Base-by-base conservation (phyloP, 2,888 invertebrate genomes). In the Camponotus fellah region DNA sequence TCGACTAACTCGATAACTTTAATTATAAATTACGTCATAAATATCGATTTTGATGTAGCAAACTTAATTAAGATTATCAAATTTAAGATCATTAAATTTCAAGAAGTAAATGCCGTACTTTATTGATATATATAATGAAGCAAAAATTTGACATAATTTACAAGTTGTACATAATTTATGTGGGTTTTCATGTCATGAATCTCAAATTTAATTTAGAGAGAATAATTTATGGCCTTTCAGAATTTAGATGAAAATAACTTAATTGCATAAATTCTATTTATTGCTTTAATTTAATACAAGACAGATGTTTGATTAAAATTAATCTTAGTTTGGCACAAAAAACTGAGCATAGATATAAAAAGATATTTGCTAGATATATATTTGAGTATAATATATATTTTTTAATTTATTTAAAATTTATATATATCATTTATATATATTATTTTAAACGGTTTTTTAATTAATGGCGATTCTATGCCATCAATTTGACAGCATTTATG, bases 281-380 rank as follows among this genome's bases (percentile, higher is more conserved):
- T 0, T 9, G 46, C 5, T 46, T 14, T 34, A 14, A 21, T 14
- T 21, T 40, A 21, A 56, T 1, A 21, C 34, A 43, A 21, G 14
- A 56, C 0, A 37, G 62, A 14, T 21, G n/a, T 21, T 46, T 46
- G 14, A 75, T 75, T 14, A 62, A 64, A 75, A 34, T 49, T 37
- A 2, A 46, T 37, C 8, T 43, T 74, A 12, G 62, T 2, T 32
- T 43, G 12, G 12, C 14, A 12, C 0, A 5, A 12, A n/a, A 62
- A 62, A 10, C 34, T 32, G 4, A 60, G 8, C n/a, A n/a, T 2
- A 26, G 0, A 26, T 49, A 58, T 0, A 9, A 58, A 6, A 26
- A 14, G 2, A 26, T 2, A 40, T 9, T 71, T 43, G 4, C 8
- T 43, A 34, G 62, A 0, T n/a, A 10, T 49, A 49, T 14, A 8